Evolutionary conservation across 2,888 invertebrate species (phyloP).

Genomic region (Pimpla rufipes): DNA sequence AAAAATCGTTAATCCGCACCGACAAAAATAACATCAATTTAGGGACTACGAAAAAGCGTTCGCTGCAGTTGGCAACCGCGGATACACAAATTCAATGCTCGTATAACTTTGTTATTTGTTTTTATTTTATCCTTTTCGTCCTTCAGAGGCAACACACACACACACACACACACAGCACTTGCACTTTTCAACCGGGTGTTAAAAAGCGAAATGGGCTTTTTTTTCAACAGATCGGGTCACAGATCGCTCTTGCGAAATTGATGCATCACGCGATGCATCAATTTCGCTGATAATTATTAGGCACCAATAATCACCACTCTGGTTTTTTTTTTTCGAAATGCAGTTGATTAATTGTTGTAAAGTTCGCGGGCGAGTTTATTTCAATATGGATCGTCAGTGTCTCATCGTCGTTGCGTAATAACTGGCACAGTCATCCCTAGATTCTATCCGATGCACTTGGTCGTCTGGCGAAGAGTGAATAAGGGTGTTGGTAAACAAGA

Average conservation of each 20-base stretch:
- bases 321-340: neutral
- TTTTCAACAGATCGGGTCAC: neutral
- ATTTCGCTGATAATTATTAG: neutral
- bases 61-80: too few species aligned
- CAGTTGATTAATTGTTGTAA: neutral
- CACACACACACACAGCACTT: too few species aligned
- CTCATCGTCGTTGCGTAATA: neutral
- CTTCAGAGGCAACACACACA: too few species aligned
- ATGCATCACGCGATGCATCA: neutral
- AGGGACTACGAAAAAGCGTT: too few species aligned
- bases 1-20: too few species aligned
- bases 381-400: neutral
- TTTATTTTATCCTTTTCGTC: too few species aligned
- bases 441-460: neutral
- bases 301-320: neutral
- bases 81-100: too few species aligned
- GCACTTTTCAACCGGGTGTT: too few species aligned
- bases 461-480: constrained; percentile 5
- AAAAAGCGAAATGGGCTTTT: neutral
- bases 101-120: too few species aligned
- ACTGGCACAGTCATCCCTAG: neutral
- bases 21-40: too few species aligned
- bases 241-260: neutral
- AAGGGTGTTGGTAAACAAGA: constrained; percentile 8
- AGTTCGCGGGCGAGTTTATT: neutral